A percentile compares a stretch with the other conserved stretches of the same genome.
phyloP scores from a whole-genome alignment of 2,797 vertebrate genomes.

The Merluccius polli region DNA sequence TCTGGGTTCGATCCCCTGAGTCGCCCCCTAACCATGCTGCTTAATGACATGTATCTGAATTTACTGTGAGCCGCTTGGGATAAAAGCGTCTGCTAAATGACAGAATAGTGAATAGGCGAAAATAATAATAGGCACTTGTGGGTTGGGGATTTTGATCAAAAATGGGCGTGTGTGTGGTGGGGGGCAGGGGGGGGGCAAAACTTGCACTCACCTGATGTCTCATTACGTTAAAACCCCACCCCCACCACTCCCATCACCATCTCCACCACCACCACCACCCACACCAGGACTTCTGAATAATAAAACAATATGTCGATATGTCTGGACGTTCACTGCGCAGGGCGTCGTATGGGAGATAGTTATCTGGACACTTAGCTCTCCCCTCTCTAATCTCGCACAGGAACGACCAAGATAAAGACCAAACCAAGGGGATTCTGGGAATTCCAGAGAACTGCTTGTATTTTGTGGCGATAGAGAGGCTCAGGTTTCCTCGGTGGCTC shows the following conservation, averaged over 20 bases:
- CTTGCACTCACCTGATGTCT: background rate
- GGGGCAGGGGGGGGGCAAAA: background rate
- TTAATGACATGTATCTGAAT: background rate
- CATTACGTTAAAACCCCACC: background rate
- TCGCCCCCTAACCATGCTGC: background rate
- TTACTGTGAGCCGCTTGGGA: background rate
- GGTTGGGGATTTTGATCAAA: background rate
- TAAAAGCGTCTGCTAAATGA: background rate
- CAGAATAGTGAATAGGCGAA: background rate
- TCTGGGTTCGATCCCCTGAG: background rate
- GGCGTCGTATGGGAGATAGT: slow-evolving; percentile 21
- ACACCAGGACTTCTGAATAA: background rate
- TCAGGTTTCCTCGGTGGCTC: background rate
- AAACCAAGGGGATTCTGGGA: slow-evolving; percentile 19
- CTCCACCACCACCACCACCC: background rate
- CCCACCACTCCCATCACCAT: background rate
- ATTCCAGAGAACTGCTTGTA: background rate
- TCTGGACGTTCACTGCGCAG: background rate
- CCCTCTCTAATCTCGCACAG: slow-evolving; percentile 47
- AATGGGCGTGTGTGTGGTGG: background rate
- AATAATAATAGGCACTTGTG: background rate
- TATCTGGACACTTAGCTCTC: slow-evolving; percentile 39
- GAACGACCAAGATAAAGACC: slow-evolving; percentile 27
- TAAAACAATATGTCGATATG: background rate
- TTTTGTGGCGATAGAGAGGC: too few relatives aligned